phyloP scores from a whole-genome alignment of 2,113 vertebrate species.

The Microcebus jonahi region DNA sequence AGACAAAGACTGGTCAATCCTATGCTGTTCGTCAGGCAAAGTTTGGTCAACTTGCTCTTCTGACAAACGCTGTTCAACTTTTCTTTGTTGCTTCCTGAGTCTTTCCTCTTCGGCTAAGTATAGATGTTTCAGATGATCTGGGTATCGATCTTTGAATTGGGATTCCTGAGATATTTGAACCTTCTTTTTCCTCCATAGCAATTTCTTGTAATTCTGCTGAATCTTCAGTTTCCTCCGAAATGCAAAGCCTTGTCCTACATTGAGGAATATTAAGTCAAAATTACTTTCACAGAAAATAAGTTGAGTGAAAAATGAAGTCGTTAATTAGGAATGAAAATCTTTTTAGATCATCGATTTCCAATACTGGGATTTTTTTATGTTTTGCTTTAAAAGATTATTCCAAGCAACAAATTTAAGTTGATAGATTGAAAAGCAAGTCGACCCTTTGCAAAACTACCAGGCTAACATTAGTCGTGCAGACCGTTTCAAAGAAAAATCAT shows the following conservation, averaged over 20 bases:
- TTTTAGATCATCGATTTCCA: not conserved
- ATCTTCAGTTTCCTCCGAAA: conserved; percentile 92
- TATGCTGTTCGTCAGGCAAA: conserved; percentile 51
- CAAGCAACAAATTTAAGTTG: not conserved
- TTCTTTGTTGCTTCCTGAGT: conserved; percentile 86
- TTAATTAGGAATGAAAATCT: not conserved
- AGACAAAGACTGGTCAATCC: not conserved
- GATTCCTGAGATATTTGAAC: conserved; percentile 48
- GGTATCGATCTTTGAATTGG: conserved; percentile 89
- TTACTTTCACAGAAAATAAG: not conserved
- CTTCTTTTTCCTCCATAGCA: conserved; percentile 87
- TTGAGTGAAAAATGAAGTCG: not conserved
- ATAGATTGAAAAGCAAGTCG: not conserved
- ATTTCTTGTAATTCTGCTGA: conserved; percentile 91
- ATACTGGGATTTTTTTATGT: not conserved
- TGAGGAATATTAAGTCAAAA: not conserved
- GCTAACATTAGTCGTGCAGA: not conserved
- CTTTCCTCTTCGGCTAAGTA: conserved; percentile 93
- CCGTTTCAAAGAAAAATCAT: too few relatives aligned
- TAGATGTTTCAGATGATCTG: conserved; percentile 96
- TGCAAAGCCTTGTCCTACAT: conserved; percentile 94
- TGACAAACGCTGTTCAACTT: conserved; percentile 41
- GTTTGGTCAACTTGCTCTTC: not conserved
- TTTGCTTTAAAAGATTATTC: not conserved
- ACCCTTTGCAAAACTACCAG: not conserved